These are phyloP conservation scores for Opisthograptis luteolata DNA, from an alignment of 2,888 invertebrate genomes.

Conservation along the genomic window DNA sequence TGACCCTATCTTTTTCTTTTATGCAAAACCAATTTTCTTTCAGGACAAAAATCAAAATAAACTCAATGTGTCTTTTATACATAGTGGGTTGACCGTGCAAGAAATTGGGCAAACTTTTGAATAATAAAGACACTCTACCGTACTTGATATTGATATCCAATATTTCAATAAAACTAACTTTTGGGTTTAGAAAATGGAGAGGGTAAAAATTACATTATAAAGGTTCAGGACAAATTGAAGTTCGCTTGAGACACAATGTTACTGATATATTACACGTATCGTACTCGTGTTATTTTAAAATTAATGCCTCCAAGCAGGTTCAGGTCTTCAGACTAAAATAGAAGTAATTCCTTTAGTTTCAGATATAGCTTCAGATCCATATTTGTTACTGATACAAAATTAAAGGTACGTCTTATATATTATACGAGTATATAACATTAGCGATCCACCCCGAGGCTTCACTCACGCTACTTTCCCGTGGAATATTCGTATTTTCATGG, in stretches of 20 bases:
- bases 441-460: no score
- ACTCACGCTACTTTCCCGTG: no score
- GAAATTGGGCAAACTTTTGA: conserved; percentile 66
- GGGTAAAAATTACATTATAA: conserved; percentile 79
- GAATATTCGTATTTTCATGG: no score
- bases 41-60: conserved; percentile 63
- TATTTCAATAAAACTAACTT: conserved; percentile 80
- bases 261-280: conserved; percentile 26
- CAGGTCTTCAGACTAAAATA: no score
- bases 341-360: no score
- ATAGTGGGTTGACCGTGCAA: conserved; percentile 48
- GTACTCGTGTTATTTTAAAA: not conserved
- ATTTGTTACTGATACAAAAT: no score
- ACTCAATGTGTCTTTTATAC: conserved; percentile 59
- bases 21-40: conserved; percentile 56
- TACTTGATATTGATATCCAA: conserved; percentile 82
- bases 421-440: no score
- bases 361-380: no score
- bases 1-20: conserved; percentile 53
- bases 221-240: conserved; percentile 71
- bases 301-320: not conserved
- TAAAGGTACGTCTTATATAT: no score
- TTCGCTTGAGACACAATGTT: conserved; percentile 57
- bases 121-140: conserved; percentile 76
- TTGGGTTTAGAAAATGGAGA: conserved; percentile 74